phyloP scores from a whole-genome alignment of 2,888 invertebrate species.

The Netelia melanura region DNA sequence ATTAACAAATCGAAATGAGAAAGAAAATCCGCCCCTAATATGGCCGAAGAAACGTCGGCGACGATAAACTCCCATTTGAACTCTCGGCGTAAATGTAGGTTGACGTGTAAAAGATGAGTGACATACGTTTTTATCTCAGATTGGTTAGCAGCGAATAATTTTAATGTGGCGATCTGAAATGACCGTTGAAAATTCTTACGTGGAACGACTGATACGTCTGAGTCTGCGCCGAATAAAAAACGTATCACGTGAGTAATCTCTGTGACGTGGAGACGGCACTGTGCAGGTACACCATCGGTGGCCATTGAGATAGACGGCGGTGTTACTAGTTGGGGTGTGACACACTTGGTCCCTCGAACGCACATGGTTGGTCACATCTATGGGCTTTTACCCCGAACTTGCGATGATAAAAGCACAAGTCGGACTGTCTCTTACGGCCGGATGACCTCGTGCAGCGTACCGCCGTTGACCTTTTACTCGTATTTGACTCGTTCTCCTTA shows the following conservation, averaged over 20 bases:
- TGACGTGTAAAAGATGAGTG: background rate
- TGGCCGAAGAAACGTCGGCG: background rate
- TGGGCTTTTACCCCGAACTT: slow-evolving; percentile 7
- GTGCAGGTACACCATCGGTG: slow-evolving; percentile 29
- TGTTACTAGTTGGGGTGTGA: slow-evolving; percentile 28
- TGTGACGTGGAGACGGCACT: slow-evolving; percentile 12
- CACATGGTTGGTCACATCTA: slow-evolving; percentile 27
- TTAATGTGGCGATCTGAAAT: background rate
- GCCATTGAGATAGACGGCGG: slow-evolving; percentile 26
- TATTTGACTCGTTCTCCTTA: background rate
- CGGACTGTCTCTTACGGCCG: background rate
- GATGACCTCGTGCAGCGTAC: background rate
- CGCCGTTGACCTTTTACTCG: slow-evolving; percentile 16
- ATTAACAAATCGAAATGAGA: background rate
- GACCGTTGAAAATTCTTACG: background rate
- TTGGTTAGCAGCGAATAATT: slow-evolving; percentile 50
- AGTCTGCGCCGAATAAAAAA: slow-evolving; percentile 63
- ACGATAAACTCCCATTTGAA: background rate
- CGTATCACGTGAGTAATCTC: background rate
- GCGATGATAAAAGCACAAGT: slow-evolving; percentile 27
- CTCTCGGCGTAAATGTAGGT: slow-evolving; percentile 8
- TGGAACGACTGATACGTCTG: slow-evolving; percentile 65
- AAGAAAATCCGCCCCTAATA: background rate
- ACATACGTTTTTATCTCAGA: slow-evolving; percentile 48
- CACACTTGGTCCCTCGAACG: background rate